Percentiles rank a stretch among this genome's conserved stretches.
Evolutionary conservation across 2,797 vertebrate genomes (phyloP).

Genomic region (Amblyraja radiata): DNA sequence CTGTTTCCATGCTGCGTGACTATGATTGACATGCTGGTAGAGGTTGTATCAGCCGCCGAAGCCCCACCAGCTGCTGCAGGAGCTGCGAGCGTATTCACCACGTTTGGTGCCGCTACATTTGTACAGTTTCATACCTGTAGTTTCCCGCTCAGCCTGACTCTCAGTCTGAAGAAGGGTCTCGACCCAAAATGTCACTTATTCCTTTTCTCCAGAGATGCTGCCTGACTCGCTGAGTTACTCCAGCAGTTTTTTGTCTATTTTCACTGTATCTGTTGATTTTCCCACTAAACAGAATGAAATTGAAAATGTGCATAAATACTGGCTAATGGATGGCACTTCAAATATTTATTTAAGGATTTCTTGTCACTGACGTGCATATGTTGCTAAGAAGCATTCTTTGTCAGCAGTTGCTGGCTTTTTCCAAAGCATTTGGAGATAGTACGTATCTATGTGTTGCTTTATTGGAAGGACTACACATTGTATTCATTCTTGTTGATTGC

Average conservation of each 20-base stretch:
- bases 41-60: no score
- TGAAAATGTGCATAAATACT: neutral
- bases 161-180: no score
- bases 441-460: neutral
- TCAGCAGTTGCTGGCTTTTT: neutral
- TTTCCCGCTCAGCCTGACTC: no score
- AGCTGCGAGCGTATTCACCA: no score
- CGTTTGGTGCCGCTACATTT: no score
- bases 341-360: neutral
- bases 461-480: neutral
- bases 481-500: neutral
- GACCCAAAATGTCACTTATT: no score
- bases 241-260: neutral
- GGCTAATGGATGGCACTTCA: neutral
- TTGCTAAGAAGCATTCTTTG: constrained; percentile 6
- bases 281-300: neutral
- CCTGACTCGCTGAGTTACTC: no score
- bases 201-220: no score
- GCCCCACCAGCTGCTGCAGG: no score
- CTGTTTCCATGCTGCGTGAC: no score
- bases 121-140: no score
- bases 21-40: no score
- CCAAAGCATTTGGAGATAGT: neutral
- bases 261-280: neutral
- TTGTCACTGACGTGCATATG: neutral